A percentile compares a stretch with the other conserved stretches of the same genome.
These are phyloP conservation scores for Halcyon senegalensis DNA, from an alignment of 2,113 vertebrate species.

Conservation along the genomic window DNA sequence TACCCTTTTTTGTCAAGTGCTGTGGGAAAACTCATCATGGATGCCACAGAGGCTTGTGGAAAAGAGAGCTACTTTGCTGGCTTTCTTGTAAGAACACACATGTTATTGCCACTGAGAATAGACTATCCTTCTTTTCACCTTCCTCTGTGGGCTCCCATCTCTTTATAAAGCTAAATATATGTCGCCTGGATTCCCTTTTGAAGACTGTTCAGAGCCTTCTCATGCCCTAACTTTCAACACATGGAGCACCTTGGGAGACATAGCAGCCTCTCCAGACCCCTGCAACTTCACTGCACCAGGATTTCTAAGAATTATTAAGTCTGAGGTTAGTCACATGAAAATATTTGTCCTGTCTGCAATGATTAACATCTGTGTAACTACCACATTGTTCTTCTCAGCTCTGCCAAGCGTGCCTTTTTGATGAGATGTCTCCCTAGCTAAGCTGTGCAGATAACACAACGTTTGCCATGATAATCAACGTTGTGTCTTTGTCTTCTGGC, in stretches of 20 bases:
- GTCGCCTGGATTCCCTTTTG: neutral
- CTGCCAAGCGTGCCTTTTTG: neutral
- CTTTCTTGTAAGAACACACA: neutral
- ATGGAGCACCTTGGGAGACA: neutral
- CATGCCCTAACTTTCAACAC: rapidly evolving
- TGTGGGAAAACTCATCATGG: neutral
- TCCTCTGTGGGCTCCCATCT: neutral
- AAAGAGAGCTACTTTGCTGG: neutral
- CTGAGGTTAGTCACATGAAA: neutral
- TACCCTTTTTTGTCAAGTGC: neutral
- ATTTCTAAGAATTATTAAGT: neutral
- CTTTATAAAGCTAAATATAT: neutral
- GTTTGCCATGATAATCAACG: neutral
- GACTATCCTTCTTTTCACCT: neutral
- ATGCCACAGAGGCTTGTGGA: neutral
- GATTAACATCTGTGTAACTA: neutral
- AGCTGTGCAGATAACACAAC: neutral
- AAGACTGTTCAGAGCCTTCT: neutral
- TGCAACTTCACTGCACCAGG: neutral
- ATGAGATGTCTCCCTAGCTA: neutral
- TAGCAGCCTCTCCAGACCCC: neutral
- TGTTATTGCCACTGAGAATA: neutral
- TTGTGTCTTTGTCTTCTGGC: neutral
- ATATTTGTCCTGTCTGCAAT: neutral
- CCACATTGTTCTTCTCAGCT: neutral